These are phyloP conservation scores for Pedicia rivosa DNA, from an alignment of 2,888 invertebrate genomes.

Conservation along the genomic window DNA sequence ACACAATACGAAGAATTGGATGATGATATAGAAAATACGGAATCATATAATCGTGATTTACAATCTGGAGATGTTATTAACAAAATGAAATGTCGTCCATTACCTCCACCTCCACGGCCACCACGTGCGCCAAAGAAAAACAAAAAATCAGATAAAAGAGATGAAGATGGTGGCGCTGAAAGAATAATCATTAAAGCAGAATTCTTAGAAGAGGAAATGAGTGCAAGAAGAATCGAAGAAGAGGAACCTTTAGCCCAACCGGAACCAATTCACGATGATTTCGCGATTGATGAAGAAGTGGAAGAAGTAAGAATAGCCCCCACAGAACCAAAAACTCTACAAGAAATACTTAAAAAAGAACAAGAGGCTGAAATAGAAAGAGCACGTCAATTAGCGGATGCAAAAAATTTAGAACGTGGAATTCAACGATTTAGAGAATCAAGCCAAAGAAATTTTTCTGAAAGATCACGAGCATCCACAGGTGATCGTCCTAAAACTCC, in stretches of 20 bases:
- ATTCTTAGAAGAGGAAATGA: conserved; percentile 12
- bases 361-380: conserved; percentile 19
- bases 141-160: conserved; percentile 23
- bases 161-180: conserved; percentile 18
- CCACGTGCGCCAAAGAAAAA: conserved; percentile 44
- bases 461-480: conserved; percentile 38
- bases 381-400: conserved; percentile 28
- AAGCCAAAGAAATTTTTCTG: conserved; percentile 39
- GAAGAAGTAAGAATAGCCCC: conserved; percentile 29
- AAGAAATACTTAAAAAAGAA: conserved; percentile 25
- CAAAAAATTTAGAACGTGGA: conserved; percentile 35
- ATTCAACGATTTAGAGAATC: conserved; percentile 36
- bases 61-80: conserved; percentile 60
- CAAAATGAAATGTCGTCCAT: conserved; percentile 71
- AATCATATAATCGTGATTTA: conserved; percentile 37
- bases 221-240: conserved; percentile 35
- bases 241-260: conserved; percentile 71
- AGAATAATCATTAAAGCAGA: conserved; percentile 9
- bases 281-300: conserved; percentile 26
- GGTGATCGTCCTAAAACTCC: conserved; percentile 38
- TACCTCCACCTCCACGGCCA: conserved; percentile 75
- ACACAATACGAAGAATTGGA: conserved; percentile 36
- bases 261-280: conserved; percentile 50
- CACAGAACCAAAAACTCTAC: conserved; percentile 22
- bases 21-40: conserved; percentile 14